Percentiles rank a stretch among this genome's conserved stretches.
Conservation (phyloP, 2,888 invertebrate genomes). For the Calameuta pallipes region DNA sequence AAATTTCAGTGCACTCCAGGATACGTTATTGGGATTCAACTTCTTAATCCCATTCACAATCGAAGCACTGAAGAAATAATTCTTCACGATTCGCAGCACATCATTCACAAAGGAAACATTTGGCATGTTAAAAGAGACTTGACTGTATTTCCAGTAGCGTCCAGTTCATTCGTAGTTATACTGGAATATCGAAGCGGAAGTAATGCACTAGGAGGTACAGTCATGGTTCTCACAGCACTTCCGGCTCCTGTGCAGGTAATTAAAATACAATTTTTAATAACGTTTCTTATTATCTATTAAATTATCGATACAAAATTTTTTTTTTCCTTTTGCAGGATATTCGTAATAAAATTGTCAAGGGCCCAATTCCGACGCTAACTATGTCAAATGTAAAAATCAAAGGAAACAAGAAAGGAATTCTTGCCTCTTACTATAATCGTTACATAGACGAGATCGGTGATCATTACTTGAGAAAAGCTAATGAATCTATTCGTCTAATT, state of each 20-base stretch:
- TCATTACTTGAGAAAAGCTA: slow-evolving; percentile 86
- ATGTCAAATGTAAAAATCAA: slow-evolving; percentile 80
- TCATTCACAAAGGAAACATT: slow-evolving; percentile 72
- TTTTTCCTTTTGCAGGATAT: slow-evolving; percentile 69
- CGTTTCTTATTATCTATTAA: neutral
- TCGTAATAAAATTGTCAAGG: slow-evolving; percentile 79
- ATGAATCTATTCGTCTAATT: slow-evolving; percentile 85
- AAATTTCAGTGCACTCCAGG: slow-evolving; percentile 76
- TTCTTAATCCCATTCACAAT: slow-evolving; percentile 90
- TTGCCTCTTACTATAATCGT: slow-evolving; percentile 88
- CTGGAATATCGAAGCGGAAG: slow-evolving; percentile 84
- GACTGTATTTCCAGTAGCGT: slow-evolving; percentile 90
- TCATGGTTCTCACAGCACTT: slow-evolving; percentile 81
- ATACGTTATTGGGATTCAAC: slow-evolving; percentile 88
- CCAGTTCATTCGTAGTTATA: slow-evolving; percentile 83
- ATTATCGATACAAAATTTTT: neutral
- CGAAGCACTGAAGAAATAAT: slow-evolving; percentile 86
- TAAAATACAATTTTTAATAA: neutral
- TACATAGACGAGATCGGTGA: slow-evolving; percentile 88
- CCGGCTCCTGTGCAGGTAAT: slow-evolving; percentile 74
- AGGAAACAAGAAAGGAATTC: slow-evolving; percentile 83
- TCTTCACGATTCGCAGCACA: slow-evolving; percentile 80
- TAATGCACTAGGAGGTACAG: slow-evolving; percentile 84
- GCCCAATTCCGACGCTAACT: slow-evolving; percentile 82
- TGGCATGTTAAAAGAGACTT: slow-evolving; percentile 88